phyloP scores from a whole-genome alignment of 2,797 vertebrate species.

The Pantherophis alleghaniensis region DNA sequence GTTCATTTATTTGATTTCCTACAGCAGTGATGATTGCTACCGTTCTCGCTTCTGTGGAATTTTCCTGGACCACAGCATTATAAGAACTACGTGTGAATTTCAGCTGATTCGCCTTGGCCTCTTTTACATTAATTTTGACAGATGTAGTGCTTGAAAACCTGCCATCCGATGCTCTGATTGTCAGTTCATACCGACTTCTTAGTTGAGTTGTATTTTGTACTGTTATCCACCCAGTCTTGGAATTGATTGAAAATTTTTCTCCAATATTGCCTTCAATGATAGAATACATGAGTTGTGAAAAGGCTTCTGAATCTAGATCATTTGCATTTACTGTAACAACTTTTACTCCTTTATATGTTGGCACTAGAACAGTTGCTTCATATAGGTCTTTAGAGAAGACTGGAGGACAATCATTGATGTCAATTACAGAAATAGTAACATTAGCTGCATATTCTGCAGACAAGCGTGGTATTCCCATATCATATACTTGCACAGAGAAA shows the following conservation, averaged over 20 bases:
- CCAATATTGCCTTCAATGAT: conserved; percentile 96
- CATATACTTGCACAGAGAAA: conserved; percentile 96
- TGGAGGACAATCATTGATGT: conserved; percentile 93
- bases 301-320: conserved; percentile 87
- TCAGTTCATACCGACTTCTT: conserved; percentile 93
- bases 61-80: conserved; percentile 85
- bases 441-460: conserved; percentile 90
- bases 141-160: conserved; percentile 83
- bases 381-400: conserved; percentile 86
- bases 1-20: conserved; percentile 93
- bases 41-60: conserved; percentile 84
- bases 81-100: conserved; percentile 91
- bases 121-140: conserved; percentile 90
- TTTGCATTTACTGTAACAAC: conserved; percentile 85
- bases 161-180: conserved; percentile 89
- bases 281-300: conserved; percentile 88
- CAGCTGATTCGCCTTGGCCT: conserved; percentile 86
- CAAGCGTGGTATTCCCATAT: conserved; percentile 86
- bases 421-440: conserved; percentile 89
- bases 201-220: conserved; percentile 92
- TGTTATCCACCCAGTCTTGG: conserved; percentile 80
- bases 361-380: conserved; percentile 84
- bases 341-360: conserved; percentile 91
- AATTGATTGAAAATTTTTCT: conserved; percentile 90
- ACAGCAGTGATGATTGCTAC: conserved; percentile 87